Evolutionary conservation across 1,140 invertebrate genomes (phyloP).

Genomic region (Heliothis subflexa): DNA sequence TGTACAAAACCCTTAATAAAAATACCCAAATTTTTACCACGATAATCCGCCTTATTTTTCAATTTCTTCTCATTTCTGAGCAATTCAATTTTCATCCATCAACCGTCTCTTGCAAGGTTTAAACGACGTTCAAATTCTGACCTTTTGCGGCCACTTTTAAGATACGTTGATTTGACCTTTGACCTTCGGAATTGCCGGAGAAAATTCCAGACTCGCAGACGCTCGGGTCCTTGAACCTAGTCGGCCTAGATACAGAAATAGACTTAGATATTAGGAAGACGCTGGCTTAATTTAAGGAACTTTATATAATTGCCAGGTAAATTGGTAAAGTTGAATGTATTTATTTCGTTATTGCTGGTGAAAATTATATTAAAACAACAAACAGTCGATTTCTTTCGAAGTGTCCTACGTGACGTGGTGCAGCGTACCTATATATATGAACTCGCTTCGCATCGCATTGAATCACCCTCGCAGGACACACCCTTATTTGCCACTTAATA

Average conservation of each 20-base stretch:
- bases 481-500: too few species aligned
- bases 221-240: slow-evolving; percentile 10
- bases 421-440: too few species aligned
- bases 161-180: not conserved
- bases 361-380: too few species aligned
- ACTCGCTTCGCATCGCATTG: too few species aligned
- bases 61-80: not conserved
- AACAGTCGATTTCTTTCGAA: too few species aligned
- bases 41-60: not conserved
- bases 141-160: not conserved
- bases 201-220: slow-evolving; percentile 1
- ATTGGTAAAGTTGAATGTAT: too few species aligned
- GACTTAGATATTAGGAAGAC: not conserved
- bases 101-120: not conserved
- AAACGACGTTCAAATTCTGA: not conserved
- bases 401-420: too few species aligned
- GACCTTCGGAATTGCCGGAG: slow-evolving; percentile 5
- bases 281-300: not conserved
- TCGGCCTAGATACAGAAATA: slow-evolving; percentile 18
- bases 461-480: too few species aligned
- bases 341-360: too few species aligned
- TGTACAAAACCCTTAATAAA: too few species aligned
- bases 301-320: not conserved
- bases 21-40: too few species aligned
- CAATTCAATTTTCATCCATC: not conserved